Evolutionary conservation across 2,797 vertebrate species (phyloP), one percentile per base, ranked within the genome.

Genomic region (Centroberyx gerrardi): DNA sequence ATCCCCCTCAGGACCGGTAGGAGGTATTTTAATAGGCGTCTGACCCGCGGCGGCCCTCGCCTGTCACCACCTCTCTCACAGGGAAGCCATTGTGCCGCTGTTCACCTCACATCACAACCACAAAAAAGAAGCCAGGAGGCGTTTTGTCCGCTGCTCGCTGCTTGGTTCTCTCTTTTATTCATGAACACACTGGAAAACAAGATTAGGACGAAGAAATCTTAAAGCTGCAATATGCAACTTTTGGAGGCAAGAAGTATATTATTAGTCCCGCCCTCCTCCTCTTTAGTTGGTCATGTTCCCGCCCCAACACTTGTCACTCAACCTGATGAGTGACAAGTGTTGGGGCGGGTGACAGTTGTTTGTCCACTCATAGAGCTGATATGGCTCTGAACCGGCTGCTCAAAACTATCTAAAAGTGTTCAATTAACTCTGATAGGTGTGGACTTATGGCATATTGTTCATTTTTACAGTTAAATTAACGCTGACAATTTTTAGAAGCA

Each of bases 21-120:
- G 93, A 95, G 93, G 92, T 94, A 91, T 91, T 96, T 96, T 96
- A 96, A 96, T 95, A 90, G 94, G 89, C 90, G 92, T 87, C 88
- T 85, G 94, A 95, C 94, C 94, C 81, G 62, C 89, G 94, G 89
- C 93, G 93, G 92, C 90, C 93, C 58, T 22, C 51, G 74, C 64
- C 78, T 82, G 68, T 84, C 78, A 80, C 63, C 85, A 64, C 76
- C 64, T 82, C 94, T 93, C 95, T 94, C 94, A 97, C 95, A 96
- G 96, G 94, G 92, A 93, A 87, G 88, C 80, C 85, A 95, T 96
- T 97, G 95, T 96, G 91, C 89, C 90, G 82, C 87, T 93, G 90
- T 85, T 91, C 91, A 90, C 85, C 89, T 92, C 87, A 94, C 93
- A 93, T 89, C 93, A 94, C 91, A 92, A 76, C 56, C 60, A 56